These are phyloP conservation scores for Ooceraea biroi DNA, from an alignment of 1,140 invertebrate species.

Conservation along the genomic window DNA sequence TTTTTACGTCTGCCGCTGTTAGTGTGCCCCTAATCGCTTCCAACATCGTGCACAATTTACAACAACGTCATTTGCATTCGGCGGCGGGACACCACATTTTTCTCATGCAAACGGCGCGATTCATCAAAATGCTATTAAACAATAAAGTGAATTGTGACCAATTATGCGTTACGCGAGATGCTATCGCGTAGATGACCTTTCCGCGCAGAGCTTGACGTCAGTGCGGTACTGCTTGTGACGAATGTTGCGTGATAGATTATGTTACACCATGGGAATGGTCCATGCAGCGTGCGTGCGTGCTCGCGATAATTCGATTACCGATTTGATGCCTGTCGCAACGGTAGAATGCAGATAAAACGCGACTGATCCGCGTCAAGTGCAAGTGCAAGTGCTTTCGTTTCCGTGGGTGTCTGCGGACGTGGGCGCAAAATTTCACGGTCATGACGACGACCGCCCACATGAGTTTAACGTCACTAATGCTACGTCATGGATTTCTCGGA, in stretches of 20 bases:
- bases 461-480: slow-evolving; percentile 48
- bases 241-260: slow-evolving; percentile 33
- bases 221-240: slow-evolving; percentile 1
- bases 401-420: neutral
- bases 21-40: neutral
- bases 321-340: neutral
- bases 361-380: neutral
- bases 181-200: slow-evolving; percentile 32
- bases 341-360: neutral
- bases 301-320: neutral
- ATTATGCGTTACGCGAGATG: slow-evolving; percentile 7
- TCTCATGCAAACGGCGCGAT: neutral
- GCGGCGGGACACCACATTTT: neutral
- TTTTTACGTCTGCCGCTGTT: slow-evolving; percentile 2
- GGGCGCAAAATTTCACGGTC: slow-evolving; percentile 17
- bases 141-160: slow-evolving; percentile 21
- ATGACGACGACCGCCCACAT: slow-evolving; percentile 44
- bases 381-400: neutral
- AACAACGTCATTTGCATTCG: slow-evolving; percentile 16
- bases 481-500: slow-evolving; percentile 53
- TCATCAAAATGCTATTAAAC: slow-evolving; percentile 54
- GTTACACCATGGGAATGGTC: too few species aligned
- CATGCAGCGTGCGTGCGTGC: too few species aligned
- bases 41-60: slow-evolving; percentile 4
- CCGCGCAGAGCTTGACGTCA: slow-evolving; percentile 48